Evolutionary conservation across 2,113 vertebrate genomes (phyloP), one percentile per base, ranked within the genome.

Genomic region (Falcunculus frontatus): DNA sequence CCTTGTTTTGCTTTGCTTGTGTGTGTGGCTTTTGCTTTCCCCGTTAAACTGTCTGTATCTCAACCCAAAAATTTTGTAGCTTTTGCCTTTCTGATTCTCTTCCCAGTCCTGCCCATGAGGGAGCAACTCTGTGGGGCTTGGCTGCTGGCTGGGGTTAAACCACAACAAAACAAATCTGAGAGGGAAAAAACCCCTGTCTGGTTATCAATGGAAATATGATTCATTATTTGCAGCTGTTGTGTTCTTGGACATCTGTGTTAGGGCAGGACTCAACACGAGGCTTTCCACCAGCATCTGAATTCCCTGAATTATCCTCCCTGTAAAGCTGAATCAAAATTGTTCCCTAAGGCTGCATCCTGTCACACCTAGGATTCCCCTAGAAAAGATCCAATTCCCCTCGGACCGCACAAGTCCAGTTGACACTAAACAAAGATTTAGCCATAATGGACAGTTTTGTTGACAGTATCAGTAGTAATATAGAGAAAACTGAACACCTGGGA

Each of bases 221-320:
- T 90, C 41, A 55, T 84, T 90, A 84, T 73, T 75, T 85, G 35
- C 84, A 92, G 73, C 59, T 93, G 42, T 50, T 94, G 18, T 68
- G 33, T 52, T 80, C 62, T 82, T 87, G 60, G 57, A 77, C 32
- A 59, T 78, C 59, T 87, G 52, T 0, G 0, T 84, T 76, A 82
- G 37, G 49, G 60, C 77, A 89, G 56, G 32, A 75, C 52, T 88
- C 52, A 78, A 74, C 27, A 56, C 9, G 81, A 74, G 46, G 35
- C 67, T 92, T 86, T 70, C 30, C 46, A 74, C 44, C 25, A 85
- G 56, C 9, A 87, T 63, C 41, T 68, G 35, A 89, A 68, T 86
- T 68, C 41, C n/a, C n/a, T 53, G 44, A 89, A 50, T 78, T 78
- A 44, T 44, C 68, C 17, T 79, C 59, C 20, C 19, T 21, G 5